Evolutionary conservation across 2,888 invertebrate genomes (phyloP), one percentile per base, ranked within the genome.

Genomic region (Microctonus hyperodae): DNA sequence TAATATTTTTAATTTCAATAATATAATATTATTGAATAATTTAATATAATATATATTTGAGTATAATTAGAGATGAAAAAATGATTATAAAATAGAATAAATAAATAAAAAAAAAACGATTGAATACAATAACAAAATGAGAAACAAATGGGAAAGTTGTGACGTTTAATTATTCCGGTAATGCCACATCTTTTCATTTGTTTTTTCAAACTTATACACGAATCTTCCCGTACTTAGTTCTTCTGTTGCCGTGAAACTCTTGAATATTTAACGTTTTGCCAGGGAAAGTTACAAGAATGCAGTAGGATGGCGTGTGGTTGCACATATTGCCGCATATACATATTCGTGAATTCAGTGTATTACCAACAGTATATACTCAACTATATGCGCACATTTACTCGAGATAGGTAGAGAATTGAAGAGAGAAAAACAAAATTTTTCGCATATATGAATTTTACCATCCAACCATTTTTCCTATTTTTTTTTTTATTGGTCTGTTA

Each of bases 191-290:
- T 64, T 40, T 64, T 55, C 13, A n/a, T n/a, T 11, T n/a, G 0
- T 1, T 31, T n/a, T 13, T 25, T 11, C n/a, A n/a, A n/a, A n/a
- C n/a, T n/a, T n/a, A 16, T 16, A 16, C 9, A 25, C 20, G 62
- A 58, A 63, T 35, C 56, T 62, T 64, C 37, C 48, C 35, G 33
- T 11, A n/a, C 50, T 2, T 5, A 33, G 53, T 28, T n/a, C 22
- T 57, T 31, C 35, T 16, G 20, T 22, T 50, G 37, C 37, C n/a
- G n/a, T 37, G 16, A 55, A 16, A 35, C 67, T 67, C 53, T 55
- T 67, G 67, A 67, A 67, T 67, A 67, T 67, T 67, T 67, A 67
- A 67, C 67, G 59, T 67, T n/a, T 67, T 33, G 59, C 67, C 40
- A 40, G 20, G 35, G 33, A 33, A 48, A 67, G 63, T 63, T 58